Conservation (phyloP, 2,888 invertebrate genomes). For the Tortrix viridana region DNA sequence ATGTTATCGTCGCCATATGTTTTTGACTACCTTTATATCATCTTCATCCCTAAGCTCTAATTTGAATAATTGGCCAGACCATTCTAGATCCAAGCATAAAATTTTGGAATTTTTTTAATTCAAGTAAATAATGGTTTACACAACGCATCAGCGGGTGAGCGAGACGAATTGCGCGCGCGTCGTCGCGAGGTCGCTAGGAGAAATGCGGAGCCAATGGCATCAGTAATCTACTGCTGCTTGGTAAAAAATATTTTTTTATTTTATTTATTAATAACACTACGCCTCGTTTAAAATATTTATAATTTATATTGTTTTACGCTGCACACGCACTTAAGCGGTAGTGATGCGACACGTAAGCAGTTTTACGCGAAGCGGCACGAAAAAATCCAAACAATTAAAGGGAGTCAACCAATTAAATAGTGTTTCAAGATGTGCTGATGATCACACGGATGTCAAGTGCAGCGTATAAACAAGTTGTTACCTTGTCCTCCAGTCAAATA, state of each 20-base stretch:
- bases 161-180: slow-evolving; percentile 63
- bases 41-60: not conserved
- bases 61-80: not conserved
- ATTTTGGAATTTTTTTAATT: not conserved
- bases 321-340: too few relatives aligned
- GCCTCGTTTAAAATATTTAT: not conserved
- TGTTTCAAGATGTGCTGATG: too few relatives aligned
- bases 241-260: not conserved
- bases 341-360: too few relatives aligned
- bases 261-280: not conserved
- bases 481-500: too few relatives aligned
- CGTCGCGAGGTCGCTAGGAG: slow-evolving; percentile 39
- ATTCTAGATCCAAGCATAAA: not conserved
- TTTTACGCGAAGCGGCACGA: too few relatives aligned
- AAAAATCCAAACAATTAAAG: too few relatives aligned
- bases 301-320: not conserved
- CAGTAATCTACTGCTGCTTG: slow-evolving; percentile 24
- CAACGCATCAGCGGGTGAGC: slow-evolving; percentile 55
- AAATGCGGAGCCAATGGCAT: slow-evolving; percentile 39
- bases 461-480: too few relatives aligned
- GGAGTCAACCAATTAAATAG: too few relatives aligned
- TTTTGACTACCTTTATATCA: too few relatives aligned
- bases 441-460: too few relatives aligned
- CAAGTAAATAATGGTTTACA: slow-evolving; percentile 49
- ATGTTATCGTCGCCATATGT: too few relatives aligned